Base-by-base conservation (phyloP, 1,140 invertebrate species). In the Ceratina japonica region DNA sequence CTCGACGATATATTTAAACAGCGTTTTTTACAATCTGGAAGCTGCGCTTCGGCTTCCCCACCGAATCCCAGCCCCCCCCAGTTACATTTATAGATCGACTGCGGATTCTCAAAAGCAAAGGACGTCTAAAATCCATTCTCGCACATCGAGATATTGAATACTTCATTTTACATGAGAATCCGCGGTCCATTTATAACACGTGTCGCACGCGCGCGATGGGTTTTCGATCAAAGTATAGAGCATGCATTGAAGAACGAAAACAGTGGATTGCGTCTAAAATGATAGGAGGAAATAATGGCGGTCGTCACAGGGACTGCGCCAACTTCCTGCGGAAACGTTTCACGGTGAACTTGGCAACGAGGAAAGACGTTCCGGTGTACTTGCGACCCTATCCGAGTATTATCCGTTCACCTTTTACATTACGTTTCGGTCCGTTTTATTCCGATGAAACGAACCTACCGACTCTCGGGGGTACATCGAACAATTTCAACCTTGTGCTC, bases 281-380 rank as follows among this genome's bases (percentile, higher is more conserved):
- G 52, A 75, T n/a, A 15, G 31, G 27, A 79, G 69, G 59, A 59
- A 64, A 62, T 81, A 31, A n/a, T n/a, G 81, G 84, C 82, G 78
- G 44, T 66, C 80, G 88, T 88, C 81, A 89, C 85, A 87, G 85
- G 59, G 78, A 81, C 79, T 88, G 88, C 80, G 10, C 80, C 80
- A 74, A 87, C 83, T 84, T 89, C 88, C 88, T 88, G 74, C 82
- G 87, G 87, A 89, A 85, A 76, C 75, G 18, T 68, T 71, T 75
- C 71, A 81, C 80, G 73, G 75, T 49, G 62, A 51, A 65, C 44
- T 13, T 54, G 61, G 13, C 65, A 64, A 51, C 20, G 44, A 73
- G 70, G 56, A 62, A 65, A 49, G 20, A 49, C 31, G 72, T 82
- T 74, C 66, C 68, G 72, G 58, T 83, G 27, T 49, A 79, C 27